Evolutionary conservation across 2,797 vertebrate genomes (phyloP).

Genomic region (Betta splendens): DNA sequence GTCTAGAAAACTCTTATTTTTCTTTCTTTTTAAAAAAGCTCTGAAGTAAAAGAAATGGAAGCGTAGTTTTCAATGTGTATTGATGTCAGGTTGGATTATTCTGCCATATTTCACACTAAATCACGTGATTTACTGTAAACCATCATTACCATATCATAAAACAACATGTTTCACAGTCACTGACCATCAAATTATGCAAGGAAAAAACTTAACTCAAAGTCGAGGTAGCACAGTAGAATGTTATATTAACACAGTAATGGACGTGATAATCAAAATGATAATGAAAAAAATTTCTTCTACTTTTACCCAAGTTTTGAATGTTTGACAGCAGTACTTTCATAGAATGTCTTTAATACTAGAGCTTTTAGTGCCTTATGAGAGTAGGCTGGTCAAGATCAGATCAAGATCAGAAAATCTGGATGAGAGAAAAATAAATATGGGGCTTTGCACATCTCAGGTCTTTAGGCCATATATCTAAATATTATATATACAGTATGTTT

Average conservation of each 20-base stretch:
- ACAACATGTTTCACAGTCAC: neutral
- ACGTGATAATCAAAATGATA: no score
- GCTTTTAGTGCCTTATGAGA: slow-evolving; percentile 1
- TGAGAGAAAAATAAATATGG: no score
- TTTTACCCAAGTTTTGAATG: slow-evolving; percentile 11
- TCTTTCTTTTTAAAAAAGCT: no score
- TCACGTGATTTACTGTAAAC: neutral
- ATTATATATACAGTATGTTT: no score
- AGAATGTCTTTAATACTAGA: neutral
- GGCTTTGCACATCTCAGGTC: no score
- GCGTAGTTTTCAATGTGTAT: neutral
- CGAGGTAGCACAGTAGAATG: neutral
- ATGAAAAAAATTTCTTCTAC: no score
- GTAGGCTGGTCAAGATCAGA: no score
- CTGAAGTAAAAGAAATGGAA: neutral
- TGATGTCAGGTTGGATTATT: neutral
- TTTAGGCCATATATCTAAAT: no score
- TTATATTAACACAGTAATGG: neutral
- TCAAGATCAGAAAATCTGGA: no score
- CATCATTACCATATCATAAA: neutral
- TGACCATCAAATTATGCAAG: neutral
- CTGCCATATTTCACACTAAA: neutral
- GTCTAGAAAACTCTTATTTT: no score
- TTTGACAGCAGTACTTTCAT: slow-evolving; percentile 15
- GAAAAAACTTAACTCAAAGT: neutral